Evolutionary conservation across 2,888 invertebrate species (phyloP).

Genomic region (Thymelicus lineola): DNA sequence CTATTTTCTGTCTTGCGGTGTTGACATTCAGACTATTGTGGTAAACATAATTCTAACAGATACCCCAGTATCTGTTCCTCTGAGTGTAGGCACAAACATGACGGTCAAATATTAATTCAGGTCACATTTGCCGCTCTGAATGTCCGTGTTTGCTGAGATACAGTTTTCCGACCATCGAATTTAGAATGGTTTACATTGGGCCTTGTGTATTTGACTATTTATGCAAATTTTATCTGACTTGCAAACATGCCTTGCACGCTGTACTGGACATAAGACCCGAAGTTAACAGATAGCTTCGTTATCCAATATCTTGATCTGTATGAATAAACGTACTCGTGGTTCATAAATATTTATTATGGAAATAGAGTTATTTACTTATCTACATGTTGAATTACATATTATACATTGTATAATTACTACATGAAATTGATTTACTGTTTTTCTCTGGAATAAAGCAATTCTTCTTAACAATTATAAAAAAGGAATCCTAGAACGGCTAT

Average conservation of each 20-base stretch:
- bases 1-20: slow-evolving; percentile 37
- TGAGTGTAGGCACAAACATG: slow-evolving; percentile 42
- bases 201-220: slow-evolving; percentile 74
- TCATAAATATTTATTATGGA: background rate
- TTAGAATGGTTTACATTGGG: slow-evolving; percentile 75
- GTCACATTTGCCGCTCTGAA: slow-evolving; percentile 76
- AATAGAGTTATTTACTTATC: background rate
- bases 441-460: no score
- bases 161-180: slow-evolving; percentile 78
- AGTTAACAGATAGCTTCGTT: slow-evolving; percentile 11
- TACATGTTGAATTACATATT: no score
- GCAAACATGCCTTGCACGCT: slow-evolving; percentile 46
- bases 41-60: slow-evolving; percentile 38
- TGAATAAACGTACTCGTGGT: background rate
- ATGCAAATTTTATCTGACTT: slow-evolving; percentile 76
- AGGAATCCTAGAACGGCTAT: no score
- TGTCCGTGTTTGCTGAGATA: slow-evolving; percentile 76
- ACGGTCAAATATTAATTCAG: slow-evolving; percentile 81
- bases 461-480: no score
- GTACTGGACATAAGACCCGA: slow-evolving; percentile 11
- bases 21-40: slow-evolving; percentile 38
- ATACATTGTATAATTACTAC: no score
- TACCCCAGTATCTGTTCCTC: slow-evolving; percentile 31
- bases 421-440: no score
- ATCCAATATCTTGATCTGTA: slow-evolving; percentile 5